Percentiles rank a stretch among this genome's conserved stretches.
phyloP scores from a whole-genome alignment of 2,888 invertebrate species.

The Cheiracanthium punctorium region DNA sequence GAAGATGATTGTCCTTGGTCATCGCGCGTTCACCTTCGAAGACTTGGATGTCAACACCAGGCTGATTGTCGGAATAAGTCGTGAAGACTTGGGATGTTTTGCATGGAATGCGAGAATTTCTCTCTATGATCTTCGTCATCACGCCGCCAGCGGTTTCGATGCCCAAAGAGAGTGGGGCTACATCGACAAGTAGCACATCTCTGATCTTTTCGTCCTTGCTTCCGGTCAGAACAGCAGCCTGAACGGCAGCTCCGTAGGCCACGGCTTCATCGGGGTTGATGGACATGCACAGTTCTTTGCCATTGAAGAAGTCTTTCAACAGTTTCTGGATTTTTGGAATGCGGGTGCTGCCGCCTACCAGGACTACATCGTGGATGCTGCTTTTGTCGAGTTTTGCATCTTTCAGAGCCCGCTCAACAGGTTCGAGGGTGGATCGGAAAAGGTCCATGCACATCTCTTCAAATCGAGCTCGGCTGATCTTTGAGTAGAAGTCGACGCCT shows the following conservation, averaged over 20 bases:
- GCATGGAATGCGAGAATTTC: too few relatives aligned
- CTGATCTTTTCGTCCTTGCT: conserved; percentile 75
- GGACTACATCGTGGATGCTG: too few relatives aligned
- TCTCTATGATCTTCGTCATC: too few relatives aligned
- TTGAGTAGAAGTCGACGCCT: conserved; percentile 73
- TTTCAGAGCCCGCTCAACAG: conserved; percentile 84
- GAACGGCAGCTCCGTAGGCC: conserved; percentile 87
- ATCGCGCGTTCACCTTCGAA: conserved; percentile 88
- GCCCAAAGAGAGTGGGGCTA: conserved; percentile 80
- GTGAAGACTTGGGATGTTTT: conserved; percentile 88
- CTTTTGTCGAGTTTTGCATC: conserved; percentile 89
- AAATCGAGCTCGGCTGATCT: conserved; percentile 80
- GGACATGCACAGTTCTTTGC: too few relatives aligned
- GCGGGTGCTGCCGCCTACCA: conserved; percentile 88
- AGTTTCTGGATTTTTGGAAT: conserved; percentile 87
- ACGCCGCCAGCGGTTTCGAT: conserved; percentile 81
- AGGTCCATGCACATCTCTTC: conserved; percentile 85
- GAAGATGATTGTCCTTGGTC: conserved; percentile 92
- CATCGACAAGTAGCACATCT: conserved; percentile 90
- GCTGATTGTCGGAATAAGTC: conserved; percentile 94
- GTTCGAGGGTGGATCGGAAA: conserved; percentile 83
- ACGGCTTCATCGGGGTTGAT: conserved; percentile 89
- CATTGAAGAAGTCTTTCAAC: conserved; percentile 85
- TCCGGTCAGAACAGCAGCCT: conserved; percentile 83
- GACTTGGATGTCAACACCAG: conserved; percentile 88